These are phyloP conservation scores for Flexamia atlantica DNA, from an alignment of 2,888 invertebrate species.

Conservation along the genomic window DNA sequence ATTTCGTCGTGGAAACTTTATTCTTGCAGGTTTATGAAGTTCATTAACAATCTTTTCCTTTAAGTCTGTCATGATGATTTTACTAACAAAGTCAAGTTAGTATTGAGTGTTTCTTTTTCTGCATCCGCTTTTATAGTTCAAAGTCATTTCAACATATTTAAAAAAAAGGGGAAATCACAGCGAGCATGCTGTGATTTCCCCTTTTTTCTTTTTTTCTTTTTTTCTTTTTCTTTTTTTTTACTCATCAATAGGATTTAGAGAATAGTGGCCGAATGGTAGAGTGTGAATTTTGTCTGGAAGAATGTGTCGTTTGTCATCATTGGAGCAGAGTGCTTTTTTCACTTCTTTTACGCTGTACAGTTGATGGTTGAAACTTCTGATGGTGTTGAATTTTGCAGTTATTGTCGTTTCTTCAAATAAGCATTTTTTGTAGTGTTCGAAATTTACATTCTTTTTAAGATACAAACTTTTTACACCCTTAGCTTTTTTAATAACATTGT, in stretches of 20 bases:
- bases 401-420: too few species aligned
- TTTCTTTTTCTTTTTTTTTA: too few species aligned
- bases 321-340: slow-evolving; percentile 10
- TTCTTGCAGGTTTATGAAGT: slow-evolving; percentile 59
- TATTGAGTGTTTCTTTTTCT: neutral
- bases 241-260: neutral
- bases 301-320: slow-evolving; percentile 26
- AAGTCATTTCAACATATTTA: neutral
- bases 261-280: slow-evolving; percentile 47
- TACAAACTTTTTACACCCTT: too few species aligned
- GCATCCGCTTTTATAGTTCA: neutral
- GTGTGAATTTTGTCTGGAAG: slow-evolving; percentile 11
- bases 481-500: too few species aligned
- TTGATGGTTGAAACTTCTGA: slow-evolving; percentile 43
- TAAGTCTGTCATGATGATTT: neutral
- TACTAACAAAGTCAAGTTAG: neutral
- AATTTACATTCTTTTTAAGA: too few species aligned
- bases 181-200: neutral
- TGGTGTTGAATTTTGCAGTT: too few species aligned
- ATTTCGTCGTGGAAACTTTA: slow-evolving; percentile 56
- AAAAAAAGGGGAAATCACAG: neutral
- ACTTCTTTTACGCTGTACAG: slow-evolving; percentile 23
- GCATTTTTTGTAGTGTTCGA: too few species aligned
- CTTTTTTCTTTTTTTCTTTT: too few species aligned
- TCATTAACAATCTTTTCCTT: slow-evolving; percentile 27